Evolutionary conservation across 2,888 invertebrate species (phyloP), one percentile per base, ranked within the genome.

Genomic region (Dryobota labecula): DNA sequence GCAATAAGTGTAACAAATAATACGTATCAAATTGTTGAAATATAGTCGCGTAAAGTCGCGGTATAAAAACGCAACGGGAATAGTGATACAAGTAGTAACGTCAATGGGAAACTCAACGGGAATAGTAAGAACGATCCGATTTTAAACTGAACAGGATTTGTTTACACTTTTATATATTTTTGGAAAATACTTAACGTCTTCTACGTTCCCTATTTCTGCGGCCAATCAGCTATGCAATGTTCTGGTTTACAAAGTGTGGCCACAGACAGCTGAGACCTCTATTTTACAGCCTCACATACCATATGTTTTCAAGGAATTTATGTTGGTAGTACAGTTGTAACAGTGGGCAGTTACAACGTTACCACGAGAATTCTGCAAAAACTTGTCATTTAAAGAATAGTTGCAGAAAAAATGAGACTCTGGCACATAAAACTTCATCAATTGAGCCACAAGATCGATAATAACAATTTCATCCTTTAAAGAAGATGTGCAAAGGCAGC

Each of bases 211-310:
- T 38, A 33, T 41, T 20, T 20, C 64, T 13, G 18, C 2, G 2
- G 41, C 20, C 49, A 51, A 33, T 41, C 15, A 41, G 11, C 20
- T 33, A n/a, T 20, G 41, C 51, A 41, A 69, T 68, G 70, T 68
- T 41, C 41, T 15, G 30, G 49, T 24, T 30, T 33, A 70, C 24
- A 36, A 15, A 33, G 0, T 51, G 33, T 43, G 7, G 49, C 30
- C 36, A 41, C 30, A 15, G 0, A 0, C 68, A 69, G 51, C 70
- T 70, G 70, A 27, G 68, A n/a, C 27, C 33, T 15, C 20, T 24
- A 43, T 9, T 33, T 9, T 24, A 63, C 63, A 43, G 41, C 4
- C 41, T 41, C 18, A 41, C n/a, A 3, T 18, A 15, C 13, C 6
- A 43, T 6, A 36, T 65, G 43, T 43, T 38, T 33, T 20, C 33